Base-by-base conservation (phyloP, 35 echinoderm and acorn worm genomes). In the Ptychodera flava region DNA sequence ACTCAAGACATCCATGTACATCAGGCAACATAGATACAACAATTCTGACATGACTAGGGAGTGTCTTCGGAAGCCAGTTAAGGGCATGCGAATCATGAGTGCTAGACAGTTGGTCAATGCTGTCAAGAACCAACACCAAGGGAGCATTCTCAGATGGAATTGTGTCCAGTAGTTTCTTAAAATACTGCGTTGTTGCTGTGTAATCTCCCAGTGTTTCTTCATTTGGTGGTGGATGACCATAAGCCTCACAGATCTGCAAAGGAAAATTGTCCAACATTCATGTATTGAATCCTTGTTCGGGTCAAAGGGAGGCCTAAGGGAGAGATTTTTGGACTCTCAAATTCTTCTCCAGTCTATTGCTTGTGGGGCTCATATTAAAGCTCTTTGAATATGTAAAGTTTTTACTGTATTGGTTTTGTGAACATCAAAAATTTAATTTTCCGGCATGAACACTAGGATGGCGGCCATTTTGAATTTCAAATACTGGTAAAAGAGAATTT, bases 211-310 rank as follows among this genome's bases (percentile, higher is more conserved):
- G 32, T 28, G 80, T 77, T 16, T 87, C 34, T n/a, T 79, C 35
- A n/a, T 31, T 28, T 75, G 94, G 94, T 34, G 81, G 90, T 33
- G 90, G 36, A 22, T 84, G 33, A 31, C 78, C 85, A 87, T 97
- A 97, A 16, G 88, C 94, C 81, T 85, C 90, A 76, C 91, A 92
- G 33, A 97, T 90, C 91, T 95, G 85, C n/a, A 82, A 75, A 0
- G 36, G 22, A 33, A 35, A 91, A n/a, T n/a, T n/a, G n/a, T n/a
- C n/a, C n/a, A n/a, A n/a, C n/a, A n/a, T n/a, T n/a, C n/a, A n/a
- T n/a, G n/a, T n/a, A n/a, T n/a, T n/a, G n/a, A n/a, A n/a, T n/a
- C n/a, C n/a, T n/a, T n/a, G n/a, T n/a, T n/a, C n/a, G n/a, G n/a
- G n/a, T n/a, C n/a, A n/a, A n/a, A n/a, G n/a, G n/a, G n/a, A n/a